phyloP scores from a whole-genome alignment of 2,113 vertebrate genomes.

The Syngnathus floridae region DNA sequence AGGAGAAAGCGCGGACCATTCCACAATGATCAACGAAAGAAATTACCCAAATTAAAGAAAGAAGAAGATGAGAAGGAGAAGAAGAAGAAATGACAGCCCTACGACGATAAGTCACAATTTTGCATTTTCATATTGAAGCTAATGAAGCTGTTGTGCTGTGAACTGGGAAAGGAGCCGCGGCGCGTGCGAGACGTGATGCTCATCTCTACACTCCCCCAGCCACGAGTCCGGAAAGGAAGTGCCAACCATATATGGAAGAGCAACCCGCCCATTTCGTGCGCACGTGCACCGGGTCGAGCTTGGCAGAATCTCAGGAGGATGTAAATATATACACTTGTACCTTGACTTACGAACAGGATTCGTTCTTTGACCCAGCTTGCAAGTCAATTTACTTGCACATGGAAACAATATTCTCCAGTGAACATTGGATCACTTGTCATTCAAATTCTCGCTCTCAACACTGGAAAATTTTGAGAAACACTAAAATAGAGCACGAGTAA shows the following conservation, averaged over 20 bases:
- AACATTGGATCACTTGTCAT: neutral
- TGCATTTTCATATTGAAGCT: neutral
- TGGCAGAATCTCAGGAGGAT: neutral
- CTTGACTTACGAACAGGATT: neutral
- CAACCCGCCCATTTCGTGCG: neutral
- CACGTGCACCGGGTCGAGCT: conserved; percentile 12
- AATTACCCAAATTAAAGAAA: neutral
- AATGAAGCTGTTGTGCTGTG: neutral
- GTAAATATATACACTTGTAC: neutral
- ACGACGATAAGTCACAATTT: neutral
- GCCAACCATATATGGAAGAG: conserved; percentile 50
- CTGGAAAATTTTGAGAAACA: neutral
- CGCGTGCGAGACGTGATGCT: neutral
- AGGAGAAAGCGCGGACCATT: conserved; percentile 55
- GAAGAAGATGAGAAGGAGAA: neutral
- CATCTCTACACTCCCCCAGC: conserved; percentile 17
- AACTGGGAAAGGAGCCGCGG: neutral
- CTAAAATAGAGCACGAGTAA: too few species aligned
- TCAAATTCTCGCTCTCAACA: too few species aligned
- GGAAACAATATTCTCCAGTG: neutral
- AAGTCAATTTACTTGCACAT: neutral
- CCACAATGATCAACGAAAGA: conserved; percentile 37
- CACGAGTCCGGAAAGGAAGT: conserved; percentile 49
- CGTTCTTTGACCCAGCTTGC: neutral
- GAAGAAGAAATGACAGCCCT: neutral